These are phyloP conservation scores for Todiramphus chloris DNA, from an alignment of 2,113 vertebrate genomes.

Conservation along the genomic window DNA sequence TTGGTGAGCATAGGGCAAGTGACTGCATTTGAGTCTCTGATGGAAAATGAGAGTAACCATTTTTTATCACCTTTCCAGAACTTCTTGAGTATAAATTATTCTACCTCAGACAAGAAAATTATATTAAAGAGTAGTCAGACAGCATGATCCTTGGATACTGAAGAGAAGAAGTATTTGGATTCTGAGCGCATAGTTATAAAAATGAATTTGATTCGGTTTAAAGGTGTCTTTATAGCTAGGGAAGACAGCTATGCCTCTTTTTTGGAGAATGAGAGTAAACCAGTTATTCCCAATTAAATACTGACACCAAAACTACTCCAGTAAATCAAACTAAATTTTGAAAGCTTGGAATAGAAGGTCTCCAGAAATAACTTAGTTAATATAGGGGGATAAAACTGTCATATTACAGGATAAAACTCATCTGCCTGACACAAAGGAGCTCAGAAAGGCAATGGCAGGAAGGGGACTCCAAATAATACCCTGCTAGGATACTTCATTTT, in stretches of 20 bases:
- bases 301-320: background rate
- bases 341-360: background rate
- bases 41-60: background rate
- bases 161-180: background rate
- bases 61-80: background rate
- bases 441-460: background rate
- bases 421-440: background rate
- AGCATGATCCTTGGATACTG: background rate
- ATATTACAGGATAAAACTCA: background rate
- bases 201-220: conserved; percentile 6
- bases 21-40: background rate
- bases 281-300: background rate
- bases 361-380: background rate
- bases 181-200: background rate
- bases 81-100: conserved; percentile 26
- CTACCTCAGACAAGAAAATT: background rate
- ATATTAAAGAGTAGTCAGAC: background rate
- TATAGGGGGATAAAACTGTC: background rate
- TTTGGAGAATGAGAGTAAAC: background rate
- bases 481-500: background rate
- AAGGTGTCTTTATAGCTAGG: background rate
- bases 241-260: background rate
- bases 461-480: background rate
- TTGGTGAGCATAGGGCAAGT: background rate
- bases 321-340: background rate